Evolutionary conservation across 2,797 vertebrate species (phyloP).

Genomic region (Pagetopsis macropterus): DNA sequence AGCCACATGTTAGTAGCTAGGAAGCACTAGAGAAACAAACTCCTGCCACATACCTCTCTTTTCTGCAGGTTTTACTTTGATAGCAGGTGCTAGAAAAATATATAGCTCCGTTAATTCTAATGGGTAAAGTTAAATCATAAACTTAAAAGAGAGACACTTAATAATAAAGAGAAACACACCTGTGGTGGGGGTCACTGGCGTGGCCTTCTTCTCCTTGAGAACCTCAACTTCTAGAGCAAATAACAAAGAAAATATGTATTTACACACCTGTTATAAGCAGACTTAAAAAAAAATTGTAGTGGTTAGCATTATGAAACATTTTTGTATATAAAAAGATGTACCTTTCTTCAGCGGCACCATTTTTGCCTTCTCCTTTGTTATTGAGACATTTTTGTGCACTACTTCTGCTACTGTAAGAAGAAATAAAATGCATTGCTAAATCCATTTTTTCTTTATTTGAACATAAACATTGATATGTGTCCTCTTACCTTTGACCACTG

Average conservation of each 20-base stretch:
- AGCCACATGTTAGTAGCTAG: neutral
- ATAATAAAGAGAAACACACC: conserved; percentile 36
- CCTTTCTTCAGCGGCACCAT: conserved; percentile 64
- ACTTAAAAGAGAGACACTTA: neutral
- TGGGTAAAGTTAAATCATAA: neutral
- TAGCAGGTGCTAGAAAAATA: conserved; percentile 45
- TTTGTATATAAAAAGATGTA: conserved; percentile 18
- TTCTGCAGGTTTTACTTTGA: conserved; percentile 32
- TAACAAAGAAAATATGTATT: neutral
- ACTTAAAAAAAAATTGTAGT: neutral
- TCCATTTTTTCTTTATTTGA: neutral
- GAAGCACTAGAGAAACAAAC: neutral
- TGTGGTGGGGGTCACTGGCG: conserved; percentile 52
- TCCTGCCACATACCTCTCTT: conserved; percentile 53
- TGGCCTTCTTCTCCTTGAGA: conserved; percentile 52
- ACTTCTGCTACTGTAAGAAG: conserved; percentile 42
- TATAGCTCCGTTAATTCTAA: neutral
- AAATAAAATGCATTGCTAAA: conserved; percentile 1
- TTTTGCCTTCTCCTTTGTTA: conserved; percentile 66
- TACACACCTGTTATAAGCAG: too few relatives aligned
- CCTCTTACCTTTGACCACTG: conserved; percentile 51
- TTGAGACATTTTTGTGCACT: conserved; percentile 58
- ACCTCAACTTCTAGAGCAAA: conserved; percentile 36
- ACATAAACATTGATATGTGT: neutral
- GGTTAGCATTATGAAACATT: neutral